These are phyloP conservation scores for Chrysotoxum bicinctum DNA, from an alignment of 2,888 invertebrate genomes.

Conservation along the genomic window DNA sequence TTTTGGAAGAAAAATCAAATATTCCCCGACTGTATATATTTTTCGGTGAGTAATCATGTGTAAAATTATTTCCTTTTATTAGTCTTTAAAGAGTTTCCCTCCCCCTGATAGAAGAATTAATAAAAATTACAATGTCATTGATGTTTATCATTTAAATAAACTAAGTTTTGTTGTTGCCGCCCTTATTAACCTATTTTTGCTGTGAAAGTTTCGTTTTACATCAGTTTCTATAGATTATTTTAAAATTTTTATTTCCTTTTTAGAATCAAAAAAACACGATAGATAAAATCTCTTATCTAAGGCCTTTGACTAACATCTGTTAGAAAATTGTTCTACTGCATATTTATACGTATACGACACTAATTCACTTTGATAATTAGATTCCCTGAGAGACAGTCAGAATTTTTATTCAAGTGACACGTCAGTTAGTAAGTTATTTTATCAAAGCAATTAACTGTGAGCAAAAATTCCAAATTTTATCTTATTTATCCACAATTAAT, in stretches of 20 bases:
- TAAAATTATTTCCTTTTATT: neutral
- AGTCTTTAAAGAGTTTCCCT: neutral
- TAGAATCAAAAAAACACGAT: too few species aligned
- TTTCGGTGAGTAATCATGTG: conserved; percentile 85
- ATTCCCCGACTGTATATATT: conserved; percentile 89
- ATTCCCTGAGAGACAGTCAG: conserved; percentile 24
- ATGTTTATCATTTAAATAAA: neutral
- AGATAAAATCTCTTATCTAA: conserved; percentile 26
- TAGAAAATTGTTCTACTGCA: neutral
- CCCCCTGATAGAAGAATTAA: neutral
- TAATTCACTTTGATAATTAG: conserved; percentile 13
- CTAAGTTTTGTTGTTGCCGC: conserved; percentile 1
- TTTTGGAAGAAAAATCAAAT: conserved; percentile 88
- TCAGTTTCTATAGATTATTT: neutral
- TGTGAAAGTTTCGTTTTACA: neutral
- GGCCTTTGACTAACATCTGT: neutral
- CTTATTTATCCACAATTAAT: neutral
- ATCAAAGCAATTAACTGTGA: conserved; percentile 14
- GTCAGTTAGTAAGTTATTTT: conserved; percentile 39
- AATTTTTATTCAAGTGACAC: conserved; percentile 54
- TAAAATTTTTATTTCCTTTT: neutral
- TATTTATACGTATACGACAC: neutral
- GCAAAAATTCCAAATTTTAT: conserved; percentile 12
- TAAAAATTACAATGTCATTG: neutral
- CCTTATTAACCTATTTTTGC: neutral